These are phyloP conservation scores for Spermophilus dauricus DNA, from an alignment of 2,113 vertebrate genomes.

Conservation along the genomic window DNA sequence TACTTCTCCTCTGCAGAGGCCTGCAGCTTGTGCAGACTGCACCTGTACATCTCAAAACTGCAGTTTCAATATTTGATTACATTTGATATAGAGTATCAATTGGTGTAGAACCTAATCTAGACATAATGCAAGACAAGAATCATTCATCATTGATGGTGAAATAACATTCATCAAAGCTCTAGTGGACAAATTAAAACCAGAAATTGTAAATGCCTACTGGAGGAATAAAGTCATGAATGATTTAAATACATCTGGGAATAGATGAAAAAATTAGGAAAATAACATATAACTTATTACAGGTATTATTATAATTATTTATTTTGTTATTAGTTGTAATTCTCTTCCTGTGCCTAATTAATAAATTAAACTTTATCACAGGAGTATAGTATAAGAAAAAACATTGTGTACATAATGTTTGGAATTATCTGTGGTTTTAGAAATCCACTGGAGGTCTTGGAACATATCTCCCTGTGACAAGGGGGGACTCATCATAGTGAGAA, in stretches of 20 bases:
- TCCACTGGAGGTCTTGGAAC: neutral
- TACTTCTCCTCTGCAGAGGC: too few species aligned
- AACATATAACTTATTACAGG: neutral
- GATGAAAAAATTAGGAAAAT: neutral
- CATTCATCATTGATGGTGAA: neutral
- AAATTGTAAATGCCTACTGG: neutral
- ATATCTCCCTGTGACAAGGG: neutral
- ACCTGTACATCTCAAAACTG: too few species aligned
- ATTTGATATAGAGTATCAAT: neutral
- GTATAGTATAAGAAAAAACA: too few species aligned
- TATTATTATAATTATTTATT: neutral
- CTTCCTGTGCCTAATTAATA: too few species aligned
- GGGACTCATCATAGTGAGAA: neutral
- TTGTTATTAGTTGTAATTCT: neutral
- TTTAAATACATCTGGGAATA: neutral
- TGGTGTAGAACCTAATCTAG: neutral
- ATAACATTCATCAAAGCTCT: neutral
- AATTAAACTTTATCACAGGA: too few species aligned
- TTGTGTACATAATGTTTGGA: too few species aligned
- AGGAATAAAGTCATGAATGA: neutral
- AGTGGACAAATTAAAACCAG: neutral
- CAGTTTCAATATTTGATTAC: neutral
- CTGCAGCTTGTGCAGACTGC: too few species aligned
- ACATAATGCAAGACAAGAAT: too few species aligned
- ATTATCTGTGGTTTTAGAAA: neutral